phyloP scores from a whole-genome alignment of 2,797 vertebrate genomes.

The Trematomus bernacchii region DNA sequence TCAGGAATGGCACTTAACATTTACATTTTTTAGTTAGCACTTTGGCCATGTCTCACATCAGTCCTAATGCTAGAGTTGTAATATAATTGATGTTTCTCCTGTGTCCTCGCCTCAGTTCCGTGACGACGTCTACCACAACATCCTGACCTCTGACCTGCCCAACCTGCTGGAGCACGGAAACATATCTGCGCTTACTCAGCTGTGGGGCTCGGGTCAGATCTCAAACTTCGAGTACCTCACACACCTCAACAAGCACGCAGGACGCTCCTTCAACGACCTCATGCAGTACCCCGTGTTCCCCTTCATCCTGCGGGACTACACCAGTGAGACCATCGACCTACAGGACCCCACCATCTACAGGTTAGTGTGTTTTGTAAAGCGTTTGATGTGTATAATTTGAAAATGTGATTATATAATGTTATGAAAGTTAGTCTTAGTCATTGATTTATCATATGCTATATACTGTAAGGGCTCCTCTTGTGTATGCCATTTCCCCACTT shows the following conservation, averaged over 20 bases:
- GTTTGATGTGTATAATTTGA: neutral
- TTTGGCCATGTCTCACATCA: neutral
- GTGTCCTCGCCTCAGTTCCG: slow-evolving; percentile 86
- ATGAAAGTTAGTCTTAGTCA: neutral
- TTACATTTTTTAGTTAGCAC: no score
- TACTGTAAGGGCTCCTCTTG: neutral
- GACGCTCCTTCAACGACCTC: slow-evolving; percentile 98
- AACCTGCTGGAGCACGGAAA: slow-evolving; percentile 98
- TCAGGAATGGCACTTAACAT: neutral
- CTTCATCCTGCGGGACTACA: slow-evolving; percentile 96
- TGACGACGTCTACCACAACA: slow-evolving; percentile 97
- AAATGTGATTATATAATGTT: neutral
- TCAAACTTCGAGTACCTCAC: slow-evolving; percentile 99
- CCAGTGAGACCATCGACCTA: slow-evolving; percentile 93
- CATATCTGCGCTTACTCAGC: slow-evolving; percentile 95
- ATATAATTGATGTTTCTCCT: neutral
- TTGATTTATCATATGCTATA: neutral
- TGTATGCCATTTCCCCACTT: neutral
- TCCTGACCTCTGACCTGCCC: slow-evolving; percentile 95
- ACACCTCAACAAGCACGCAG: slow-evolving; percentile 98
- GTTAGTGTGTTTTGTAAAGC: slow-evolving; percentile 47
- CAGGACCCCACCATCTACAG: slow-evolving; percentile 91
- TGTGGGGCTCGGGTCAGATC: slow-evolving; percentile 97
- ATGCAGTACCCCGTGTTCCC: slow-evolving; percentile 99
- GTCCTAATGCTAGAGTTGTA: neutral